phyloP scores from a whole-genome alignment of 1,140 invertebrate genomes.

The Tetranychus cinnabarinus region DNA sequence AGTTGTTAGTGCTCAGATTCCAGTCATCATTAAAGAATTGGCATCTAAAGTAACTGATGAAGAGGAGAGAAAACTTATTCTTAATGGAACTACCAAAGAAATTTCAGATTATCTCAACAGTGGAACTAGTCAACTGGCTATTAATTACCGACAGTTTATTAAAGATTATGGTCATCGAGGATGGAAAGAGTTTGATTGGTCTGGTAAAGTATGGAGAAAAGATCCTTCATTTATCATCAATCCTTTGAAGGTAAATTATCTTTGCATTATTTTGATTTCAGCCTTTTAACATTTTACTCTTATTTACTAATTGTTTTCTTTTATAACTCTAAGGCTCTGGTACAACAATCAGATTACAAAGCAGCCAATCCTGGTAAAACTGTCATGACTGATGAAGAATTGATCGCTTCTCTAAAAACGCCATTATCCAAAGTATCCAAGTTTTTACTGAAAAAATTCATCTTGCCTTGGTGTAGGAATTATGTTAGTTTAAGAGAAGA shows the following conservation, averaged over 20 bases:
- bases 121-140: neutral
- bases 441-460: neutral
- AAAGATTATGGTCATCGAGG: slow-evolving; percentile 36
- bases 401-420: neutral
- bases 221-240: slow-evolving; percentile 33
- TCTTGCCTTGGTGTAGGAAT: slow-evolving; percentile 31
- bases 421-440: neutral
- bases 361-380: too few relatives aligned
- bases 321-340: neutral
- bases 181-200: slow-evolving; percentile 45
- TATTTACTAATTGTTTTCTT: neutral
- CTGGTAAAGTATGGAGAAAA: slow-evolving; percentile 36
- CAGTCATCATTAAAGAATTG: slow-evolving; percentile 13
- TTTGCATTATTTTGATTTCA: slow-evolving; percentile 13
- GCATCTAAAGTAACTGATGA: neutral
- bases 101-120: neutral
- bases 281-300: slow-evolving; percentile 20
- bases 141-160: slow-evolving; percentile 10
- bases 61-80: neutral
- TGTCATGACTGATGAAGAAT: neutral
- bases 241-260: slow-evolving; percentile 29
- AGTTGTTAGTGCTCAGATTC: slow-evolving; percentile 42
- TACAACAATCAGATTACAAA: neutral
- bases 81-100: neutral
- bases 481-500: slow-evolving; percentile 26